Percentiles rank a stretch among this genome's conserved stretches.
Conservation (phyloP, 1,140 invertebrate genomes). For the Drosophila pseudoananassae region DNA sequence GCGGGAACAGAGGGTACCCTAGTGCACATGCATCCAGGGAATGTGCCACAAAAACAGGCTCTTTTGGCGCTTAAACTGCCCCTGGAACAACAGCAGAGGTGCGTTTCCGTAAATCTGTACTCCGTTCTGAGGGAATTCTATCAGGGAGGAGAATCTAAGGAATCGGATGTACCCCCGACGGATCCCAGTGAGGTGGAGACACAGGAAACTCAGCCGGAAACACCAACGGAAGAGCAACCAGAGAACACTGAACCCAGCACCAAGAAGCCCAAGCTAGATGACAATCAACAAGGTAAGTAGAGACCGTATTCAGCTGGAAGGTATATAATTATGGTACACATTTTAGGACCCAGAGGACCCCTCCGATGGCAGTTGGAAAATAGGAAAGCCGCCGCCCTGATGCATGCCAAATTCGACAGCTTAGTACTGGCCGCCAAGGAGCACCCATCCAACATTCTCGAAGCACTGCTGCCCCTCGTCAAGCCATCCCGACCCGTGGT, state of each 20-base stretch:
- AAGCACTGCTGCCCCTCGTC: constrained; percentile 90
- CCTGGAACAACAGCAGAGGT: constrained; percentile 87
- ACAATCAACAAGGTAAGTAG: constrained; percentile 23
- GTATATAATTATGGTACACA: background rate
- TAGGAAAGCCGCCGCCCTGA: constrained; percentile 86
- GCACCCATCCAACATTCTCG: constrained; percentile 92
- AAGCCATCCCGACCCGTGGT: constrained; percentile 92
- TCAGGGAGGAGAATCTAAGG: constrained; percentile 63
- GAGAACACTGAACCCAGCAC: constrained; percentile 52
- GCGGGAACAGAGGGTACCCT: constrained; percentile 86
- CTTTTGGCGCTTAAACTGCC: constrained; percentile 91
- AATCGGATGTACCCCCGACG: background rate
- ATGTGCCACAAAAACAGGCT: constrained; percentile 90
- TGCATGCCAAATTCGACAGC: constrained; percentile 89
- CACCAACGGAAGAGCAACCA: constrained; percentile 54
- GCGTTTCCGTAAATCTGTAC: constrained; percentile 90
- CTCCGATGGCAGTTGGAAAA: constrained; percentile 85
- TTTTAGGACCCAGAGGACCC: constrained; percentile 20
- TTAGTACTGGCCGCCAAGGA: constrained; percentile 92
- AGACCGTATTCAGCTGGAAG: background rate
- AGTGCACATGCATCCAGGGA: constrained; percentile 92
- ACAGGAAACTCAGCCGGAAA: constrained; percentile 12
- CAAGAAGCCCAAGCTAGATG: constrained; percentile 82
- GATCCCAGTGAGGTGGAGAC: background rate
- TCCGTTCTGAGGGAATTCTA: constrained; percentile 88